A percentile compares a stretch with the other conserved stretches of the same genome.
Conservation (phyloP, 2,113 vertebrate genomes). For the Thunnus thynnus region DNA sequence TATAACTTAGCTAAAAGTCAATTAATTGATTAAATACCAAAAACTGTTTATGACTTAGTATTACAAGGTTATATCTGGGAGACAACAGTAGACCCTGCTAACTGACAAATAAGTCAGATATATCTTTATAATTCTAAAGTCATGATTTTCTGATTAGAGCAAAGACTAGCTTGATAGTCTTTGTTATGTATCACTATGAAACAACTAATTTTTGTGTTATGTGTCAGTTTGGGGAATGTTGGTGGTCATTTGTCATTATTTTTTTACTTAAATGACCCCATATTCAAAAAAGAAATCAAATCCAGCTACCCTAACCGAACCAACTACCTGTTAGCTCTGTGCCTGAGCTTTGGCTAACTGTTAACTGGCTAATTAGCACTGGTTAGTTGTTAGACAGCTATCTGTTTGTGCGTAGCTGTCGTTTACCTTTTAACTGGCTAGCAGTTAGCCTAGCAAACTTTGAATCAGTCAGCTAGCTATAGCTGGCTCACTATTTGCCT, state of each 20-base stretch:
- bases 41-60: conserved; percentile 41
- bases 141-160: neutral
- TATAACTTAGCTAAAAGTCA: conserved; percentile 25
- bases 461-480: conserved; percentile 37
- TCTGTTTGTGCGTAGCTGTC: conserved; percentile 29
- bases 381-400: conserved; percentile 29
- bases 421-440: conserved; percentile 31
- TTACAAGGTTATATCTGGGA: conserved; percentile 35
- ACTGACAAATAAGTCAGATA: conserved; percentile 7
- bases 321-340: conserved; percentile 50
- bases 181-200: conserved; percentile 23
- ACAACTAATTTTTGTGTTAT: neutral
- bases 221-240: conserved; percentile 20
- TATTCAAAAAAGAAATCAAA: too few relatives aligned
- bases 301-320: neutral
- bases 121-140: conserved; percentile 21
- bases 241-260: neutral
- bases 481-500: conserved; percentile 60
- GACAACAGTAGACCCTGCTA: neutral
- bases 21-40: conserved; percentile 50
- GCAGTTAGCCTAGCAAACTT: conserved; percentile 55
- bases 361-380: conserved; percentile 26
- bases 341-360: conserved; percentile 60
- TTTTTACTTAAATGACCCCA: conserved; percentile 1
- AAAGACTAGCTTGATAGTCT: conserved; percentile 29